phyloP scores from a whole-genome alignment of 1,140 invertebrate species.

The Apis laboriosa region DNA sequence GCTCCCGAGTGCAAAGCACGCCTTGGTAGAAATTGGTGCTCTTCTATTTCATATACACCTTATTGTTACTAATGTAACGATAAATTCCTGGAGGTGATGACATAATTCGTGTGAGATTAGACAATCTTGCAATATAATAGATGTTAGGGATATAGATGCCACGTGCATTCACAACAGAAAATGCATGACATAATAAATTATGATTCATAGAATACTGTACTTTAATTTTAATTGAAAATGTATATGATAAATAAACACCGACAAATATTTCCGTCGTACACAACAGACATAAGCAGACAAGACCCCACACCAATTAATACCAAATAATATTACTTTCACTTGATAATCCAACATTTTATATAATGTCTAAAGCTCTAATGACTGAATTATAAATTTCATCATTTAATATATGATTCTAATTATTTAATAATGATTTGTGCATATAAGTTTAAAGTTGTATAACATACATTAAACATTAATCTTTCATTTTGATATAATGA shows the following conservation, averaged over 20 bases:
- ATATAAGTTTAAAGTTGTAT: constrained; percentile 18
- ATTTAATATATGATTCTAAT: not conserved
- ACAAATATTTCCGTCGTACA: constrained; percentile 54
- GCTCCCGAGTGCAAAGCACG: constrained; percentile 64
- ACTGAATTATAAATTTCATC: constrained; percentile 36
- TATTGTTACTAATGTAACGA: not conserved
- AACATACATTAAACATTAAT: constrained; percentile 32
- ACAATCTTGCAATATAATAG: constrained; percentile 31
- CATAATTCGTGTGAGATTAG: constrained; percentile 27
- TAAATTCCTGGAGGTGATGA: constrained; percentile 9
- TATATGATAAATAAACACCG: not conserved
- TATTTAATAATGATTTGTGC: constrained; percentile 8
- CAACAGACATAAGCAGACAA: constrained; percentile 69
- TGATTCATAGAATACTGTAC: constrained; percentile 7
- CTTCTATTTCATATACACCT: constrained; percentile 31
- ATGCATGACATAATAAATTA: constrained; percentile 24
- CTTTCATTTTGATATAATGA: not conserved
- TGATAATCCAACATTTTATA: constrained; percentile 41
- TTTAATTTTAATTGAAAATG: constrained; percentile 18
- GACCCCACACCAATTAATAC: constrained; percentile 73
- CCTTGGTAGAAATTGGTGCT: constrained; percentile 68
- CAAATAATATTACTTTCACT: constrained; percentile 60
- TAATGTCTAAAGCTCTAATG: constrained; percentile 54
- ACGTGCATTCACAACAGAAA: constrained; percentile 36
- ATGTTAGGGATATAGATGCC: constrained; percentile 41